Evolutionary conservation across 2,797 vertebrate genomes (phyloP).

Genomic region (Alosa sapidissima): DNA sequence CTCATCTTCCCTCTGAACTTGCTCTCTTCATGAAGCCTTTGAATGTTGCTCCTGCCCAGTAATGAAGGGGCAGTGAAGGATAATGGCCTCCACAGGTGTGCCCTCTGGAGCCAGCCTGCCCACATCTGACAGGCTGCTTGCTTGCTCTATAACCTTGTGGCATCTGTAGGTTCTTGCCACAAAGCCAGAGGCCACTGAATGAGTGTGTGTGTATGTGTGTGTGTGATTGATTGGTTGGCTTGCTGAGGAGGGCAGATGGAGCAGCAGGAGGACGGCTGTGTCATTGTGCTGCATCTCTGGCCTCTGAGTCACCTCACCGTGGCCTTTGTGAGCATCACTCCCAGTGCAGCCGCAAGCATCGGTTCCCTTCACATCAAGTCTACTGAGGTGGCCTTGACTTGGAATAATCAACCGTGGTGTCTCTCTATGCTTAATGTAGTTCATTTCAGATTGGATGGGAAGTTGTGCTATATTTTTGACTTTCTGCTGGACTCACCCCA

Average conservation of each 20-base stretch:
- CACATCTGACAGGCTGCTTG: neutral
- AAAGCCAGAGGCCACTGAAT: neutral
- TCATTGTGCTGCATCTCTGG: neutral
- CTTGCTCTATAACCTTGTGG: neutral
- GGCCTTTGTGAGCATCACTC: neutral
- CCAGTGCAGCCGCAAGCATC: neutral
- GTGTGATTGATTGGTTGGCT: neutral
- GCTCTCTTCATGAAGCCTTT: neutral
- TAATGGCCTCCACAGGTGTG: neutral
- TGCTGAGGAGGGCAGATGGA: slow-evolving; percentile 18
- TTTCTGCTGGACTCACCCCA: neutral
- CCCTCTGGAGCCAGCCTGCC: neutral
- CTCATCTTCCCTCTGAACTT: neutral
- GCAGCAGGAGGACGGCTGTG: slow-evolving; percentile 16
- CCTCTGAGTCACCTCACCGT: neutral
- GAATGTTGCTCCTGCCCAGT: neutral
- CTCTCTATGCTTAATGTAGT: neutral
- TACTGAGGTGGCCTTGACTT: neutral
- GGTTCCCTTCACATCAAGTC: neutral
- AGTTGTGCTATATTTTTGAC: neutral
- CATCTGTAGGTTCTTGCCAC: neutral
- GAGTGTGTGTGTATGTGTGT: neutral
- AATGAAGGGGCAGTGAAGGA: neutral
- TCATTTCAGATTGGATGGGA: neutral
- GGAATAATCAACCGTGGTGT: too few species aligned